Conservation (phyloP, 2,113 vertebrate genomes). For the Forbesichthys agassizii region DNA sequence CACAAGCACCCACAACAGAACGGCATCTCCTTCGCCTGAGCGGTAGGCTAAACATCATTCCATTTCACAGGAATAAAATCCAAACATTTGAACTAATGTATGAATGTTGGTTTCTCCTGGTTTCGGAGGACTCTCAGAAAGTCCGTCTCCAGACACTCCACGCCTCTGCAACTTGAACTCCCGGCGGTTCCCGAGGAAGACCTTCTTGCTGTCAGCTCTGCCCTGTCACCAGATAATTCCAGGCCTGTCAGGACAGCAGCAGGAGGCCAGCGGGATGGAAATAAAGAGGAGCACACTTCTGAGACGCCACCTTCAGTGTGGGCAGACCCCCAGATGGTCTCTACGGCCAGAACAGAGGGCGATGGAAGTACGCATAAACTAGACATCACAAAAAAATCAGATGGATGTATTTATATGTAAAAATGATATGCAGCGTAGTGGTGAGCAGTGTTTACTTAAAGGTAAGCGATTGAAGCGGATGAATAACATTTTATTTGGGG, state of each 20-base stretch:
- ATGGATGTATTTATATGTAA: background rate
- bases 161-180: conserved; percentile 78
- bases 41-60: conserved; percentile 30
- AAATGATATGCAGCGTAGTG: background rate
- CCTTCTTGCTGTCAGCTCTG: conserved; percentile 52
- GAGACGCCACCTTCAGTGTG: conserved; percentile 16
- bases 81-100: background rate
- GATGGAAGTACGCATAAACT: conserved; percentile 38
- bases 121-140: conserved; percentile 66
- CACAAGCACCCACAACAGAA: conserved; percentile 28
- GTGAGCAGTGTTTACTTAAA: background rate
- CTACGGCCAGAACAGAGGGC: conserved; percentile 12
- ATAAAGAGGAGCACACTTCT: conserved; percentile 41
- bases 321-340: background rate
- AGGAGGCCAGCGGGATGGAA: conserved; percentile 64
- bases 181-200: conserved; percentile 75
- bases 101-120: background rate
- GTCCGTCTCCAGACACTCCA: conserved; percentile 78
- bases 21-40: conserved; percentile 49
- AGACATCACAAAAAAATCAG: background rate
- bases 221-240: conserved; percentile 83
- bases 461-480: too few species aligned
- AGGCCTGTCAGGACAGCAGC: conserved; percentile 78
- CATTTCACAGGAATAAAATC: background rate
- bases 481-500: background rate